Evolutionary conservation across 2,113 vertebrate species (phyloP), one percentile per base, ranked within the genome.

Genomic region (Lagopus leucura): DNA sequence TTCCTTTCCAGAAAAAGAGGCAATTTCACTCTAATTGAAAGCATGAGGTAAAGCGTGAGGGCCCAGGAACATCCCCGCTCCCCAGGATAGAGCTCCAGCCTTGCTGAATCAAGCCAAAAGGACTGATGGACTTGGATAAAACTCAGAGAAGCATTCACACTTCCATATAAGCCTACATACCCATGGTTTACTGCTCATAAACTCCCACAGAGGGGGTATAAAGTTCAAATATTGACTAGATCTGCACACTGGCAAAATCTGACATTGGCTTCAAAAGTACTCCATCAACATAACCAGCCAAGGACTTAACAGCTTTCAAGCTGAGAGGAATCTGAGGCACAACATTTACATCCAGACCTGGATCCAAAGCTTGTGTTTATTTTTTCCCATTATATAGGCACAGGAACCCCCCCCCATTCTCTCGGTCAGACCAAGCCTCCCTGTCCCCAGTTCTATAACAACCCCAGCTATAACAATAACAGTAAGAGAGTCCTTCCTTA

Each of bases 191-290:
- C 70, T 18, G 70, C 66, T 94, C 94, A 88, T 91, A 95, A 95
- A 92, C 88, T 94, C 94, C 86, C 90, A 82, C 65, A 93, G 77
- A 95, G 82, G 34, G 82, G 73, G 66, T 81, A 92, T 63, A 63
- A 92, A 94, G 80, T 94, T 94, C 90, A 95, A 94, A 93, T 94
- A 96, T 91, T 93, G 93, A 95, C 91, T 93, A 91, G 89, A 96
- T 96, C 85, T 90, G 79, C 76, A 94, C 73, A 83, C 85, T 81
- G 90, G 91, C 93, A 95, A 93, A 92, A 80, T 74, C 65, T 89
- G 88, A 94, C 90, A 45, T 82, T 0, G 20, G 70, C 80, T 93
- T 88, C 93, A 86, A 69, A 93, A 86, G 65, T 90, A 69, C 82
- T 84, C 58, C 57, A 72, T 64, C 79, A 81, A 22, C 40, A 17